These are phyloP conservation scores for Palythoa grandis DNA, from an alignment of 92 coral and sea anemone species.

Conservation along the genomic window DNA sequence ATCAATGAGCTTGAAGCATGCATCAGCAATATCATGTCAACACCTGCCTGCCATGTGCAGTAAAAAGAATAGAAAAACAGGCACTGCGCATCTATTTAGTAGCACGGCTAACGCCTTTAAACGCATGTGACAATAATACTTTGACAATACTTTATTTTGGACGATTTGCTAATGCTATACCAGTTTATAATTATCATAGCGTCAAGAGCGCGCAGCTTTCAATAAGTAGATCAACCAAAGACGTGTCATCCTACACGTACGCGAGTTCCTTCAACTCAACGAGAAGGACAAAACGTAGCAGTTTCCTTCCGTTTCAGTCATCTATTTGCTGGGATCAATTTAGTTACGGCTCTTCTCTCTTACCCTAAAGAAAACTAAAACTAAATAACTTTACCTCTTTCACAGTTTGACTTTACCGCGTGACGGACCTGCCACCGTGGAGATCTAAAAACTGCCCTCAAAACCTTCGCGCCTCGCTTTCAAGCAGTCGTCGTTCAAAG, in stretches of 20 bases:
- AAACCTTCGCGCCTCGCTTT: conserved; percentile 42
- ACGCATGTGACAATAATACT: no score
- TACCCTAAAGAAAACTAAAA: neutral
- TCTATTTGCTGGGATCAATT: neutral
- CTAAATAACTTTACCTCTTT: neutral
- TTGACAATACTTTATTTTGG: no score
- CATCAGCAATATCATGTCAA: no score
- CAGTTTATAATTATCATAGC: no score
- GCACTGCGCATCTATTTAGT: no score
- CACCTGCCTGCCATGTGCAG: no score
- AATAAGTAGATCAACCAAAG: neutral
- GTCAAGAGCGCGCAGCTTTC: no score
- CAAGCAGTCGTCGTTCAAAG: conserved; percentile 25
- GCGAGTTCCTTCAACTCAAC: neutral
- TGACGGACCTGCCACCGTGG: neutral
- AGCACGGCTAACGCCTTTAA: no score
- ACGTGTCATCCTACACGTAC: neutral
- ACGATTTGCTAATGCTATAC: no score
- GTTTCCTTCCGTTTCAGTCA: neutral
- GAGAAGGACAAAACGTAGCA: neutral
- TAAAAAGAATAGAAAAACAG: no score
- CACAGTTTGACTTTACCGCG: neutral
- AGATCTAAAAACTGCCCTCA: neutral
- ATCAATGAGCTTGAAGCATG: no score
- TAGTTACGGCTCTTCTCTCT: neutral